Evolutionary conservation across 2,888 invertebrate species (phyloP).

Genomic region (Colletes collaris): DNA sequence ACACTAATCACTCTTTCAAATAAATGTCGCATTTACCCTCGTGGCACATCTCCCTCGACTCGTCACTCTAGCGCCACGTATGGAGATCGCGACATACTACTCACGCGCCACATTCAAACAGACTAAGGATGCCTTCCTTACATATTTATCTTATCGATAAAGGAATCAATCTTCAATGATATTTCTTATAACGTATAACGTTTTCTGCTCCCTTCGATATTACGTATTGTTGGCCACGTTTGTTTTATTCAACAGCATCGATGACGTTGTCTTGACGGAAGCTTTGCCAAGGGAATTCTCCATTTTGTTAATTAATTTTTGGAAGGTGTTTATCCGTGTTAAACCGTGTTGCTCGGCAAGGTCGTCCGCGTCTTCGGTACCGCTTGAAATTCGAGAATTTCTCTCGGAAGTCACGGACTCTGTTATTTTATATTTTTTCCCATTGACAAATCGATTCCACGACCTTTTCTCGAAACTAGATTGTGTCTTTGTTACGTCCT

Average conservation of each 20-base stretch:
- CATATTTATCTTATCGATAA: not conserved
- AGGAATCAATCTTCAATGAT: too few species aligned
- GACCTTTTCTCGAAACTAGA: slow-evolving; percentile 66
- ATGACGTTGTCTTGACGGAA: slow-evolving; percentile 42
- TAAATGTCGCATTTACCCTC: too few species aligned
- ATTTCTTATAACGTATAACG: too few species aligned
- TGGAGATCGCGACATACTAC: too few species aligned
- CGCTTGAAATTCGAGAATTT: slow-evolving; percentile 34
- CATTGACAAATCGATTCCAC: slow-evolving; percentile 76
- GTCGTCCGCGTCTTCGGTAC: slow-evolving; percentile 51
- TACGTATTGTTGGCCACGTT: slow-evolving; percentile 31
- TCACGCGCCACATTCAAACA: too few species aligned
- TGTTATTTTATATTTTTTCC: slow-evolving; percentile 47
- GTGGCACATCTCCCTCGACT: too few species aligned
- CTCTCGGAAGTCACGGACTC: slow-evolving; percentile 30
- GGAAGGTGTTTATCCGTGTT: slow-evolving; percentile 72
- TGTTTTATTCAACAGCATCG: slow-evolving; percentile 33
- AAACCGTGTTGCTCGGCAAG: slow-evolving; percentile 53
- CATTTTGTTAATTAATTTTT: slow-evolving; percentile 77
- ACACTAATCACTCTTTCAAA: too few species aligned
- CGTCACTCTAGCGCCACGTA: too few species aligned
- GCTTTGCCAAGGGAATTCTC: slow-evolving; percentile 74
- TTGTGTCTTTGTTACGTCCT: slow-evolving; percentile 20
- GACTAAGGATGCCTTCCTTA: too few species aligned
- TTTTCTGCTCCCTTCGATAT: not conserved